phyloP scores from a whole-genome alignment of 2,797 vertebrate genomes.

The Typhlichthys subterraneus region DNA sequence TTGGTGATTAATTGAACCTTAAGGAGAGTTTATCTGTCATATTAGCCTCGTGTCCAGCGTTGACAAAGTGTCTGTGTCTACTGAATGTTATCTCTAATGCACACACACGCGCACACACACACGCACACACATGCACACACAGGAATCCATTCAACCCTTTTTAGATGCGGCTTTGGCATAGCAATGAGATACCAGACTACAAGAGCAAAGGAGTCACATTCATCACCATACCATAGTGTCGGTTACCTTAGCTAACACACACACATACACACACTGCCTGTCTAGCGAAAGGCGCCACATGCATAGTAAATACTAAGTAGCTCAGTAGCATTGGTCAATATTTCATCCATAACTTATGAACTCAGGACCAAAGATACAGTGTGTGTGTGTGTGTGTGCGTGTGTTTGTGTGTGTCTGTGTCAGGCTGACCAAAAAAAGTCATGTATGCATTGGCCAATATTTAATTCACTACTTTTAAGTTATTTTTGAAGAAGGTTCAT shows the following conservation, averaged over 20 bases:
- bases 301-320: conserved; percentile 64
- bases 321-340: conserved; percentile 51
- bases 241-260: conserved; percentile 26
- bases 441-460: background rate
- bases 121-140: conserved; percentile 31
- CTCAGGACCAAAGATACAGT: conserved; percentile 35
- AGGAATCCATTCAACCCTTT: conserved; percentile 47
- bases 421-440: background rate
- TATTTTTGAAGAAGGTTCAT: no score
- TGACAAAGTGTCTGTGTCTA: conserved; percentile 41
- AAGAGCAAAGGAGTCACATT: conserved; percentile 65
- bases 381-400: background rate
- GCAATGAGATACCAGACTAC: conserved; percentile 64
- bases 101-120: conserved; percentile 26
- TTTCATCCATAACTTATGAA: conserved; percentile 63
- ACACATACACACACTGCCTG: conserved; percentile 14
- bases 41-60: conserved; percentile 49
- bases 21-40: conserved; percentile 49
- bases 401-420: background rate
- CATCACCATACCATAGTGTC: conserved; percentile 65
- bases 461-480: no score
- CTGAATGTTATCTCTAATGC: conserved; percentile 47
- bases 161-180: conserved; percentile 55
- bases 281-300: conserved; percentile 31
- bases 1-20: conserved; percentile 49